Conservation (phyloP, 2,113 vertebrate species). For the Pelusios castaneus region DNA sequence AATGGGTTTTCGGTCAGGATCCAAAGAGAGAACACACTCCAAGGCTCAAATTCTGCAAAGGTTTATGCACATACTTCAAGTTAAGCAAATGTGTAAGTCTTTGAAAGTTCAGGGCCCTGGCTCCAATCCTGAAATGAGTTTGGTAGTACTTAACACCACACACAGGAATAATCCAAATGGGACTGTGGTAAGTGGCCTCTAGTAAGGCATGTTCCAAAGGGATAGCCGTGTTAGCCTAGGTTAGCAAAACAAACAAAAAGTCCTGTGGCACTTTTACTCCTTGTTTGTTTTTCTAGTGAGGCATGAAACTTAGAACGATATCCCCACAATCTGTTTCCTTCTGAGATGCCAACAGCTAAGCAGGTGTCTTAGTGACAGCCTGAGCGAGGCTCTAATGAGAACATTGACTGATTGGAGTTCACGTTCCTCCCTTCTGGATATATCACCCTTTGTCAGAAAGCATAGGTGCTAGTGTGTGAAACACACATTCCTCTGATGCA, state of each 20-base stretch:
- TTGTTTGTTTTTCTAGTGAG: too few relatives aligned
- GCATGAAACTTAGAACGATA: neutral
- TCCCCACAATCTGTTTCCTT: conserved; percentile 9
- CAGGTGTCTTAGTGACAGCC: neutral
- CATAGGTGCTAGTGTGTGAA: conserved; percentile 65
- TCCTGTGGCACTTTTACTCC: too few relatives aligned
- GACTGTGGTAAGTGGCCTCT: neutral
- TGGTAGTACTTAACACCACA: conserved; percentile 9
- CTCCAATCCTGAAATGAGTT: neutral
- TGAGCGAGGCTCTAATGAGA: neutral
- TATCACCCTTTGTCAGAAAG: conserved; percentile 31
- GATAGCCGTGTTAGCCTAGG: too few relatives aligned
- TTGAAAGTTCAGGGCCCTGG: conserved; percentile 16
- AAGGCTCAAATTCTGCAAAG: neutral
- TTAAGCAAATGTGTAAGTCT: neutral
- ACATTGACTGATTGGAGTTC: neutral
- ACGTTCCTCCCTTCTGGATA: conserved; percentile 1
- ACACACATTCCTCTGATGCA: conserved; percentile 63
- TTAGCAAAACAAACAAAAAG: too few relatives aligned
- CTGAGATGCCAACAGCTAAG: neutral
- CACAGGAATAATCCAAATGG: neutral
- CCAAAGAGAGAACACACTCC: conserved; percentile 9
- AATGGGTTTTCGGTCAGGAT: conserved; percentile 33
- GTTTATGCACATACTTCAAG: neutral
- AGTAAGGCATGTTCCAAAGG: neutral